Base-by-base conservation (phyloP, 2,888 invertebrate genomes). In the Arrhopalites spinosus region DNA sequence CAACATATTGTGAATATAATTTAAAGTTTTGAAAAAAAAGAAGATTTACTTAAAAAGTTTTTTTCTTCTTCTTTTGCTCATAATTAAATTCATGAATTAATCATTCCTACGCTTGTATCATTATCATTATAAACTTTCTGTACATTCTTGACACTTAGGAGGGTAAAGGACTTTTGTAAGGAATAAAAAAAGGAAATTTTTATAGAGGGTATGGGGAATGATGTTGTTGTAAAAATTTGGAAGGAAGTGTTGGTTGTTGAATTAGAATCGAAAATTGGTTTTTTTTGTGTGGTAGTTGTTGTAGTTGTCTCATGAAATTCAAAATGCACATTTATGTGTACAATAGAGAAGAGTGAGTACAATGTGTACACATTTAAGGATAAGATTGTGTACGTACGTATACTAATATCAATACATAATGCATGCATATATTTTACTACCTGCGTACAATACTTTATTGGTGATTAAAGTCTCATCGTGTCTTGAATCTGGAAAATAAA, bases 81-180 rank as follows among this genome's bases (percentile, higher is more conserved):
- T 68, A 50, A 68, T 68, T 68, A 68, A 50, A 43, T 68, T 68
- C 68, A 68, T 50, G 68, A 68, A 68, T 68, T 68, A 68, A 50
- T 68, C 50, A 68, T 23, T 50, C 25, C 13, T 23, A 68, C 25
- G 17, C 68, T n/a, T 13, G 63, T 63, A 17, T 2, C 23, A 29
- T 63, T 36, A 20, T 53, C 53, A 53, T 20, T 53, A 63, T 30
- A 17, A 30, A 63, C 63, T 29, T 17, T 30, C 17, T 66, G 66
- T 66, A 20, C 66, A 29, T 64, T 36, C 36, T 29, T 63, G 25
- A 17, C 64, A 17, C 64, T 64, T 17, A n/a, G 30, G 8, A 64
- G 64, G 29, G 64, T 64, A 23, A 59, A 59, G 59, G 3, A 23
- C 13, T 64, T 13, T 30, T 13, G 2, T 8, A 5, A 17, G 29